Evolutionary conservation across 2,888 invertebrate species (phyloP).

Genomic region (Dryobotodes eremita): DNA sequence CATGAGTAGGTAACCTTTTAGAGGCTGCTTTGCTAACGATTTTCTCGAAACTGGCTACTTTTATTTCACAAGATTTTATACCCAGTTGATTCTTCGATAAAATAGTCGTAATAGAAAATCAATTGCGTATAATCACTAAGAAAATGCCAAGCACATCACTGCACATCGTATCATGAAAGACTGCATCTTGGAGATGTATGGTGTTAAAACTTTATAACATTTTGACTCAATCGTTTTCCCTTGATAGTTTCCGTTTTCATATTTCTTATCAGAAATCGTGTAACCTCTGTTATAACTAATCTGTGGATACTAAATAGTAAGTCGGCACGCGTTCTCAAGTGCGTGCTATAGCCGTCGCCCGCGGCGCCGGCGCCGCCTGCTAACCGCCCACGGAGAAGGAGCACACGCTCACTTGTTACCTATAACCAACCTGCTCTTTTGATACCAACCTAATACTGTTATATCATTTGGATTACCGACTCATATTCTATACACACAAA

Average conservation of each 20-base stretch:
- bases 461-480: not conserved
- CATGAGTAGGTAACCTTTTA: too few species aligned
- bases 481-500: not conserved
- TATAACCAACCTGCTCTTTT: not conserved
- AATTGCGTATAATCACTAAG: not conserved
- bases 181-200: not conserved
- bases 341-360: constrained; percentile 67
- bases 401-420: constrained; percentile 11
- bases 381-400: constrained; percentile 33
- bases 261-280: too few species aligned
- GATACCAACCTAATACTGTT: not conserved
- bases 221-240: not conserved
- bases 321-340: constrained; percentile 70
- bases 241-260: not conserved
- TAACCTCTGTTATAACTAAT: constrained; percentile 38
- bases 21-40: not conserved
- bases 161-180: not conserved
- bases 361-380: constrained; percentile 74
- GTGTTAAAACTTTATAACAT: not conserved
- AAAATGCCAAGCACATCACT: too few species aligned
- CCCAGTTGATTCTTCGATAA: not conserved
- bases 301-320: constrained; percentile 70
- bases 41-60: not conserved
- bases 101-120: not conserved
- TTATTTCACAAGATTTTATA: not conserved